phyloP scores from a whole-genome alignment of 2,797 vertebrate genomes.

The Urocyon cinereoargenteus region DNA sequence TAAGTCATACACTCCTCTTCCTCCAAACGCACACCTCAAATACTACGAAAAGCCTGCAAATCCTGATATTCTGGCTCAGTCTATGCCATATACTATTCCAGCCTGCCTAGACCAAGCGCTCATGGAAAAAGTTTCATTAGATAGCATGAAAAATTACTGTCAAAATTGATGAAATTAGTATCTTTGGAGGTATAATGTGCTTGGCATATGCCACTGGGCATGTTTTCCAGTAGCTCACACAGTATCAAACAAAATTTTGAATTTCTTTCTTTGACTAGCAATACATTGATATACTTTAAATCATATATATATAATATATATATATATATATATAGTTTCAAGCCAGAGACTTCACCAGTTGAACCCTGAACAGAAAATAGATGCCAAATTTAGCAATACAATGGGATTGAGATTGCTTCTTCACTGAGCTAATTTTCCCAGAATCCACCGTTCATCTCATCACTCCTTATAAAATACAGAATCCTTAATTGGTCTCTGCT shows the following conservation, averaged over 20 bases:
- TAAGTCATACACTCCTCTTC: conserved; percentile 54
- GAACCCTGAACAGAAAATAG: not conserved
- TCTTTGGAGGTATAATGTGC: conserved; percentile 65
- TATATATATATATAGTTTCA: not conserved
- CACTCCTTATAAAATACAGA: conserved; percentile 94
- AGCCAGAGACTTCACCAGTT: not conserved
- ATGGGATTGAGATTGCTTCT: conserved; percentile 81
- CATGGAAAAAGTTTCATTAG: conserved; percentile 52
- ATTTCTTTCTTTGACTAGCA: conserved; percentile 19
- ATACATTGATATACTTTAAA: conserved; percentile 50
- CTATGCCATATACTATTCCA: conserved; percentile 34
- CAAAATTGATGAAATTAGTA: conserved; percentile 72
- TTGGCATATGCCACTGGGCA: conserved; percentile 67
- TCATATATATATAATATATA: too few relatives aligned
- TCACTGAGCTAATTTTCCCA: conserved; percentile 89
- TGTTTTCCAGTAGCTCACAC: conserved; percentile 70
- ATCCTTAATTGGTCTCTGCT: conserved; percentile 99
- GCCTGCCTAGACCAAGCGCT: not conserved
- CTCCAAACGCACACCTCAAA: conserved; percentile 10
- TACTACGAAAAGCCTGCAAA: not conserved
- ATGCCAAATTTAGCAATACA: conserved; percentile 28
- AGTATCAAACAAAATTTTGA: conserved; percentile 62
- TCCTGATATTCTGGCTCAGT: conserved; percentile 60
- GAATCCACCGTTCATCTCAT: conserved; percentile 90
- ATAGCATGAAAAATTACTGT: conserved; percentile 61